Percentiles rank a stretch among this genome's conserved stretches.
These are phyloP conservation scores for Podarcis lilfordi DNA, from an alignment of 2,797 vertebrate genomes.

Conservation along the genomic window DNA sequence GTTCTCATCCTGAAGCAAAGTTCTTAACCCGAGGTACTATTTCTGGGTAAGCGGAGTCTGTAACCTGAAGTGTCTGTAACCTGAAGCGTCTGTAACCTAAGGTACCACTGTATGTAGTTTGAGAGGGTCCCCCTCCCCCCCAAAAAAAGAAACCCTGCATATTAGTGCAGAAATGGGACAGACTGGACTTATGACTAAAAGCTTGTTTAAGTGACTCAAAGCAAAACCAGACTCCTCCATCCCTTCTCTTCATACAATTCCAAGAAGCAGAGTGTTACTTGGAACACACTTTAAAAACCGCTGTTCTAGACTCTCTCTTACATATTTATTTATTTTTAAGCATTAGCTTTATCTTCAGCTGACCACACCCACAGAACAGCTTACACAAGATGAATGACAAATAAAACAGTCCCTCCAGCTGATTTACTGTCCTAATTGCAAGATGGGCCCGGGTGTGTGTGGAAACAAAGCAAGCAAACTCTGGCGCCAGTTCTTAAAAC, in stretches of 20 bases:
- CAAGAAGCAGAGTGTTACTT: background rate
- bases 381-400: background rate
- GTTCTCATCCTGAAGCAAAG: too few species aligned
- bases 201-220: too few species aligned
- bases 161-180: background rate
- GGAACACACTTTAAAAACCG: background rate
- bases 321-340: background rate
- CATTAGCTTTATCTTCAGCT: background rate
- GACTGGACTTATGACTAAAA: background rate
- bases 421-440: too few species aligned
- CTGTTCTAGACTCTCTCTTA: background rate
- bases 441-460: background rate
- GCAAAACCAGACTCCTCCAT: background rate
- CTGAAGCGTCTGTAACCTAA: too few species aligned
- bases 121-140: background rate
- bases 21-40: too few species aligned
- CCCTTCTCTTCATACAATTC: background rate
- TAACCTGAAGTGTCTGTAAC: too few species aligned
- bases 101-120: background rate
- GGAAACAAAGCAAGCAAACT: background rate
- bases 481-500: background rate
- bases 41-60: too few species aligned
- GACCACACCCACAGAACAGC: background rate
- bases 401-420: background rate
- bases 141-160: background rate